phyloP scores from a whole-genome alignment of 1,140 invertebrate species.

The Trachelipus rathkii region DNA sequence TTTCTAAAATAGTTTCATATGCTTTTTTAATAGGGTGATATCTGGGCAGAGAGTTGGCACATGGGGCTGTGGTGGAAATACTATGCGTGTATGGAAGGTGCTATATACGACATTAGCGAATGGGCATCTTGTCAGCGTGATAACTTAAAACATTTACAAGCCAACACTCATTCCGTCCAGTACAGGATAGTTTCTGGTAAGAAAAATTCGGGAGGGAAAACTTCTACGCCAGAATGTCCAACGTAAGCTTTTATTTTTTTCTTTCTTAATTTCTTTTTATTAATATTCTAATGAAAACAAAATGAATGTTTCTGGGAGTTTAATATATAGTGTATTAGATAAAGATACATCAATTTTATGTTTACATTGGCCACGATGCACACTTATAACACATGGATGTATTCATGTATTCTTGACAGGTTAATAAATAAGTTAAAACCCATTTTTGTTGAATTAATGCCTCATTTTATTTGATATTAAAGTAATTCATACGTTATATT shows the following conservation, averaged over 20 bases:
- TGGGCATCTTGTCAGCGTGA: conserved; percentile 82
- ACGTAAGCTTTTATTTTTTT: neutral
- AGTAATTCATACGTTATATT: too few species aligned
- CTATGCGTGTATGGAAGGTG: conserved; percentile 93
- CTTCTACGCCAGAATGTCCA: neutral
- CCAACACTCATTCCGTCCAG: conserved; percentile 85
- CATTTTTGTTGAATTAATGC: too few species aligned
- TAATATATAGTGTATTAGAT: too few species aligned
- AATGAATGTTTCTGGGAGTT: too few species aligned
- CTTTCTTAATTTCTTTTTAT: too few species aligned
- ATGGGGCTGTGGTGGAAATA: conserved; percentile 87
- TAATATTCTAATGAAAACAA: too few species aligned
- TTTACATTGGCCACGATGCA: too few species aligned
- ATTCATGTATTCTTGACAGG: too few species aligned
- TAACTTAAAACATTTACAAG: conserved; percentile 55
- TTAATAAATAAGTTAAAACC: too few species aligned
- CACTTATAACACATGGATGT: too few species aligned
- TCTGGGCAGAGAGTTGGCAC: conserved; percentile 87
- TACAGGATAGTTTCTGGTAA: conserved; percentile 80
- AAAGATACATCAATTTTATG: too few species aligned
- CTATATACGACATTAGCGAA: conserved; percentile 89
- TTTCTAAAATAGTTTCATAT: neutral
- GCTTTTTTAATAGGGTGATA: conserved; percentile 70
- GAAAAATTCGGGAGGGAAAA: conserved; percentile 26
- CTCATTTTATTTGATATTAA: too few species aligned